Evolutionary conservation across 2,113 vertebrate species (phyloP).

Genomic region (Scolopax mira): DNA sequence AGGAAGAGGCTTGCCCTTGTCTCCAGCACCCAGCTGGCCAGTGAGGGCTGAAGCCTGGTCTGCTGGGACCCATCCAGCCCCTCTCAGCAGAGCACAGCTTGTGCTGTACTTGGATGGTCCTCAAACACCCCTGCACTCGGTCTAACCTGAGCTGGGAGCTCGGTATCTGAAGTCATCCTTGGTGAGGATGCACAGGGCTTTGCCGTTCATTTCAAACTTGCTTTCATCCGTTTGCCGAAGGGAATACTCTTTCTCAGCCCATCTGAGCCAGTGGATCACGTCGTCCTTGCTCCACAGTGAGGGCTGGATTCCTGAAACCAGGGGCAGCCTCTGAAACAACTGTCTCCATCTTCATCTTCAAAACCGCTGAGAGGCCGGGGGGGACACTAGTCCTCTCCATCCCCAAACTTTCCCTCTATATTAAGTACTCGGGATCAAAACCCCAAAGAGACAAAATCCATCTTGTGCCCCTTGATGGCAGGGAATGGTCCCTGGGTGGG

Average conservation of each 20-base stretch:
- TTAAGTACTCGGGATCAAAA: neutral
- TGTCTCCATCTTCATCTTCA: neutral
- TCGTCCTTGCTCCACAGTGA: conserved; percentile 91
- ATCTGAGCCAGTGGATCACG: conserved; percentile 88
- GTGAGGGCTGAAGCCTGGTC: neutral
- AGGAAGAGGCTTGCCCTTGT: neutral
- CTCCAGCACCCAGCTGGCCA: neutral
- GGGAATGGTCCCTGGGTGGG: neutral
- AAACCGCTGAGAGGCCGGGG: neutral
- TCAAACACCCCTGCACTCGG: neutral
- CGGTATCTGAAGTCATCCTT: conserved; percentile 91
- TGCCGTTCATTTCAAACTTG: conserved; percentile 90
- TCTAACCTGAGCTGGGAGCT: conserved; percentile 87
- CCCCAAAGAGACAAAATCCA: neutral
- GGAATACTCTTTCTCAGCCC: conserved; percentile 89
- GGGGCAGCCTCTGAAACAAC: neutral
- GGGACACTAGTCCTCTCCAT: neutral
- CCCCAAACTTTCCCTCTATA: neutral
- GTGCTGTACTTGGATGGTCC: neutral
- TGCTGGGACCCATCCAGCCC: neutral
- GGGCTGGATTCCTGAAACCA: conserved; percentile 86
- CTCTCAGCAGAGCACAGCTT: neutral
- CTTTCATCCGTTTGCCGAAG: conserved; percentile 69
- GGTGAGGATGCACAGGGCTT: conserved; percentile 90
- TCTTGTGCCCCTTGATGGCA: neutral